Evolutionary conservation across 2,797 vertebrate species (phyloP), one percentile per base, ranked within the genome.

Genomic region (Urophycis tenuis): DNA sequence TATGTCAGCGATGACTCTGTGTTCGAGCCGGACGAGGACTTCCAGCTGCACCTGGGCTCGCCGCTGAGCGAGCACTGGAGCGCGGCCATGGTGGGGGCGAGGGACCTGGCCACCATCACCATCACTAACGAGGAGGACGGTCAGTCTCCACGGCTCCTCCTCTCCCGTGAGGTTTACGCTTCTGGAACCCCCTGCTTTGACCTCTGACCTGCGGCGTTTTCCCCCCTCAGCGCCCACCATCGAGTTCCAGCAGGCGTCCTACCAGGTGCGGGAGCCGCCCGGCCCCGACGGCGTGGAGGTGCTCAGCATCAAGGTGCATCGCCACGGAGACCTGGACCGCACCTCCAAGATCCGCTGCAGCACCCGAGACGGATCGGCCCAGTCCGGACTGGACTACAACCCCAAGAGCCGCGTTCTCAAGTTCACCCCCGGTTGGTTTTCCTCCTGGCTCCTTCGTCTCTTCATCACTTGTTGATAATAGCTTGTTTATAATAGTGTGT

Each of bases 361-460:
- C 92, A 99, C 98, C 1, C 92, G 97, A 0, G 98, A 99, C 0
- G 98, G 98, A 60, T 99, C 98, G 0, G 98, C 98, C n/a, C 98
- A 99, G 90, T 99, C 98, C 0, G 98, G 98, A 29, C 89, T 99
- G 5, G 98, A 99, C 89, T 99, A 99, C 85, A 97, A 98, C 79
- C 98, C 98, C 33, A 99, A 95, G 86, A 99, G 98, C 78, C 89
- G 95, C 0, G 93, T 99, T 81, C 93, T 99, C 1, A 97, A 95
- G 72, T 99, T 97, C 90, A 96, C 87, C 60, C 98, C 96, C 1
- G 97, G 98, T 99, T 83, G 93, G 88, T 85, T 35, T 11, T 53
- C 45, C 45, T 53, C 45, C 41, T 7, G 45, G 36, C 36, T 36
- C 36, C 36, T 36, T 45, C 45, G 22, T 53, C 45, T 22, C 45